phyloP scores from a whole-genome alignment of 2,888 invertebrate genomes.

The Papilio protenor region DNA sequence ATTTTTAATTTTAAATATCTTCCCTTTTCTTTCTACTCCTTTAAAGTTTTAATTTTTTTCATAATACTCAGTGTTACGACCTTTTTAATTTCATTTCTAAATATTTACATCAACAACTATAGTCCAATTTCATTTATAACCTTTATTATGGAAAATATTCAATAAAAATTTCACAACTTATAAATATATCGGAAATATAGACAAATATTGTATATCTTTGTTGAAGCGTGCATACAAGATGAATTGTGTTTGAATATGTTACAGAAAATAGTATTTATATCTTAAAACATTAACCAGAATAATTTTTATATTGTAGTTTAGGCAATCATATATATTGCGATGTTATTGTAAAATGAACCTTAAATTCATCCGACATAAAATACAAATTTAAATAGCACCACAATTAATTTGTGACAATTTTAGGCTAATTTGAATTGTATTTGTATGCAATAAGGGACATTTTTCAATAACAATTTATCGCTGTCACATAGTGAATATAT shows the following conservation, averaged over 20 bases:
- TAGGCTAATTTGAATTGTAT: not conserved
- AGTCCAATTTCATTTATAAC: conserved; percentile 1
- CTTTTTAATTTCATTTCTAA: conserved; percentile 11
- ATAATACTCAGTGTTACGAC: not conserved
- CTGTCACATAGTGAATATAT: not conserved
- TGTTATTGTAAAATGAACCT: conserved; percentile 23
- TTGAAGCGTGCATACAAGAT: conserved; percentile 25
- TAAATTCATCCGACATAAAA: not conserved
- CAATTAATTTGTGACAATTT: conserved; percentile 20
- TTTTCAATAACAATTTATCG: not conserved
- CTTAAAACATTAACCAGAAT: not conserved
- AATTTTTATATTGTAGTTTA: not conserved
- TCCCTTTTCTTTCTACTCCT: too few species aligned
- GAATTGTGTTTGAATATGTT: conserved; percentile 16
- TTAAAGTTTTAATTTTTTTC: not conserved
- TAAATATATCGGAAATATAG: not conserved
- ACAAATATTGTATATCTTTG: conserved; percentile 11
- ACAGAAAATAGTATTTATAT: conserved; percentile 13
- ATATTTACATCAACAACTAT: conserved; percentile 28
- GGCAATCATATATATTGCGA: not conserved
- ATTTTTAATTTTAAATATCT: too few species aligned
- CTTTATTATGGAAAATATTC: conserved; percentile 4
- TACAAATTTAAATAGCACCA: conserved; percentile 22
- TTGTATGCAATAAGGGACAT: conserved; percentile 1
- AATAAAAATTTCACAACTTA: conserved; percentile 28